Base-by-base conservation (phyloP, 2,888 invertebrate genomes). In the Azorinus chamasolen region DNA sequence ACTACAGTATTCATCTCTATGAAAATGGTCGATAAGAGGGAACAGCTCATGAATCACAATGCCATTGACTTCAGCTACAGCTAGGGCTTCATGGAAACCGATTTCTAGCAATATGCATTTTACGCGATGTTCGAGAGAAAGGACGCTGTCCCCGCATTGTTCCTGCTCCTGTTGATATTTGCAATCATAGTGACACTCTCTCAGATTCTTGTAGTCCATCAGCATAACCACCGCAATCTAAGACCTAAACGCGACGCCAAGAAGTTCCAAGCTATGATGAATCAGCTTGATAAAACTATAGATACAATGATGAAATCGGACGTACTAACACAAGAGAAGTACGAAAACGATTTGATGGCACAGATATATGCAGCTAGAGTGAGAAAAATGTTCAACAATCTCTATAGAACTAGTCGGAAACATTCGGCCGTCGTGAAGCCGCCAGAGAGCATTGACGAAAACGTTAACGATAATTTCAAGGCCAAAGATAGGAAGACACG, bases 131-230 rank as follows among this genome's bases (percentile, higher is more conserved):
- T 80, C 45, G 61, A 80, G 54, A 69, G 73, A 22, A 76, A 71
- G 39, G 80, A 80, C 53, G 70, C 73, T 18, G 41, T 80, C 24
- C 65, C 66, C 10, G 46, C 70, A n/a, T 32, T 69, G 39, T 76
- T 73, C 48, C 59, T 80, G 16, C 25, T 76, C 1, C 20, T 73
- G 22, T 45, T 80, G 6, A 80, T 80, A 43, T 16, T 77, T 0
- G 64, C 69, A 1, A 69, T 80, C 25, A 73, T 80, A 62, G 39
- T 80, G 4, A 80, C 80, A 8, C 59, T 80, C 22, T 80, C 80
- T 14, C 80, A 80, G 48, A 80, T 80, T 27, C 62, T 80, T n/a
- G 80, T 80, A 6, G 76, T 80, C 20, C 80, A 80, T 46, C 64
- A 73, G 12, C 63, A 57, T 16, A 72, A 68, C 41, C 79, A 79